These are phyloP conservation scores for Trileptium ribeirensis DNA, from an alignment of 2,888 invertebrate species.

Conservation along the genomic window DNA sequence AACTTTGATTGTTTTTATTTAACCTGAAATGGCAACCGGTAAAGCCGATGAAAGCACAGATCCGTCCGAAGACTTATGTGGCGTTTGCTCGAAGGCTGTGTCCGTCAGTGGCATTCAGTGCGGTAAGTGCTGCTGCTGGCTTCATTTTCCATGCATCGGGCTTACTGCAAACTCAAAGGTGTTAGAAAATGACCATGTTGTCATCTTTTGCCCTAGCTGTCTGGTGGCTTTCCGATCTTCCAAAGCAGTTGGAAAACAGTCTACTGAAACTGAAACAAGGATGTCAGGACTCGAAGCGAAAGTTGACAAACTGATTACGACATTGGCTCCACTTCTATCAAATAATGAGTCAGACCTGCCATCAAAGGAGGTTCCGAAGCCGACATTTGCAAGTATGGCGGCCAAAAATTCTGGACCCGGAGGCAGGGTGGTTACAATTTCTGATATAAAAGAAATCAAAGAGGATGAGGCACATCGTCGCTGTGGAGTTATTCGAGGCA, in stretches of 20 bases:
- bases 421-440: background rate
- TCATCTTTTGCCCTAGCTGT: background rate
- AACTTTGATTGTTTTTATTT: too few relatives aligned
- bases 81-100: too few relatives aligned
- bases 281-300: background rate
- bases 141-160: background rate
- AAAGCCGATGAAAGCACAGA: too few relatives aligned
- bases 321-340: background rate
- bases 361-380: background rate
- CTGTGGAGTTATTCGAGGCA: background rate
- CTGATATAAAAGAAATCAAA: background rate
- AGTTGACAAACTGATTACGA: background rate
- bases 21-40: too few relatives aligned
- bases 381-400: background rate
- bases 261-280: background rate
- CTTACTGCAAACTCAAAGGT: background rate
- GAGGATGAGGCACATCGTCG: background rate
- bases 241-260: too few relatives aligned
- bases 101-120: too few relatives aligned
- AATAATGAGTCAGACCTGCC: background rate
- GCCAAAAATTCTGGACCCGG: background rate
- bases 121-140: too few relatives aligned
- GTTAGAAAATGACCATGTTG: background rate
- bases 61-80: too few relatives aligned
- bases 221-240: background rate